These are phyloP conservation scores for Poecile atricapillus DNA, from an alignment of 2,113 vertebrate species.

Conservation along the genomic window DNA sequence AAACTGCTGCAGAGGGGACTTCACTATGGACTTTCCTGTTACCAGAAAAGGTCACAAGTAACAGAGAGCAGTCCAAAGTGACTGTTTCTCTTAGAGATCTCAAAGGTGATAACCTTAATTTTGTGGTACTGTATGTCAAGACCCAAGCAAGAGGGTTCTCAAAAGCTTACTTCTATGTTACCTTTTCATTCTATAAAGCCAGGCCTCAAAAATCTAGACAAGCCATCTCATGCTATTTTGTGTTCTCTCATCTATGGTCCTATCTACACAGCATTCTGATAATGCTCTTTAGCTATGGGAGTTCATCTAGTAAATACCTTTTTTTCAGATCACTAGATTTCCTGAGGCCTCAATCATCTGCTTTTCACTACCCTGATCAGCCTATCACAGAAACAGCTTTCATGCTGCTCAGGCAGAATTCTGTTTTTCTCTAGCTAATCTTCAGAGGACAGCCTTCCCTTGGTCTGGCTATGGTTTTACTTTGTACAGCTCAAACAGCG, in stretches of 20 bases:
- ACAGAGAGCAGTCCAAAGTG: background rate
- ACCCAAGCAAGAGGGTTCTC: background rate
- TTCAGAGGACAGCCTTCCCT: background rate
- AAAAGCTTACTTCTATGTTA: background rate
- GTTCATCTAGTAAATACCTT: background rate
- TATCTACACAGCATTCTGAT: background rate
- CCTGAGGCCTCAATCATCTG: conserved; percentile 11
- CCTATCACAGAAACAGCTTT: background rate
- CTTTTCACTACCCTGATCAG: background rate
- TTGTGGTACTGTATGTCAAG: background rate
- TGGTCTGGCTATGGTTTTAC: background rate
- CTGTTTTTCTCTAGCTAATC: background rate
- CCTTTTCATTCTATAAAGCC: background rate
- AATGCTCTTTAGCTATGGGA: background rate
- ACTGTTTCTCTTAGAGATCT: background rate
- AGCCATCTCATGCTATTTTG: background rate
- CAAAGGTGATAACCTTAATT: background rate
- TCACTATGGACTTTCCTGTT: background rate
- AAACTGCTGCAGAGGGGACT: background rate
- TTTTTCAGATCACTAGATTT: background rate
- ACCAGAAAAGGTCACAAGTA: background rate
- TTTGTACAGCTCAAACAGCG: background rate
- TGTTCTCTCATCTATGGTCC: background rate
- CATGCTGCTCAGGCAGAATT: background rate
- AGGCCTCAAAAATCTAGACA: background rate